Conservation (phyloP, 2,797 vertebrate species). For the Neosalanx taihuensis region DNA sequence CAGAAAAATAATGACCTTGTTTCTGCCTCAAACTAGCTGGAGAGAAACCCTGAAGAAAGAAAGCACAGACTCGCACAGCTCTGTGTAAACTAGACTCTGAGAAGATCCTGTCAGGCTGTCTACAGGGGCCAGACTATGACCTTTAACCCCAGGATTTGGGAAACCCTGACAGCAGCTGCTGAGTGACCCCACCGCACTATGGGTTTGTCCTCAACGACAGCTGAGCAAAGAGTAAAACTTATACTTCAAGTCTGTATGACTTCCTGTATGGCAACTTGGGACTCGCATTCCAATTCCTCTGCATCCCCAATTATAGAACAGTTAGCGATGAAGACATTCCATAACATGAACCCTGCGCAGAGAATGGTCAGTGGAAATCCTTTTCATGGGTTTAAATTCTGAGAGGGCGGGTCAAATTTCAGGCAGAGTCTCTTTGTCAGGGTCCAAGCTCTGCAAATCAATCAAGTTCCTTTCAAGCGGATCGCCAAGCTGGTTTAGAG, state of each 20-base stretch:
- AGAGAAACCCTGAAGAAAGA: slow-evolving; percentile 57
- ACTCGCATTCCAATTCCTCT: slow-evolving; percentile 31
- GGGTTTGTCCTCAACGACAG: slow-evolving; percentile 45
- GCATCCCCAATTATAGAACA: background rate
- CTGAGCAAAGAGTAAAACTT: slow-evolving; percentile 64
- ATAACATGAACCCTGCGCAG: no score
- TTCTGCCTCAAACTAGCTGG: slow-evolving; percentile 46
- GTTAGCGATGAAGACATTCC: background rate
- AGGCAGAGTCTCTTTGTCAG: background rate
- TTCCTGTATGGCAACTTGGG: slow-evolving; percentile 48
- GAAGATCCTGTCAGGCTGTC: background rate
- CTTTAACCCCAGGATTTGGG: slow-evolving; percentile 63
- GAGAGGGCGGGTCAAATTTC: background rate
- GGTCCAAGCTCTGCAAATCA: slow-evolving; percentile 16
- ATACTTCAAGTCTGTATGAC: slow-evolving; percentile 43
- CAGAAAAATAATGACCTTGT: slow-evolving; percentile 16
- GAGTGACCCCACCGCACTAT: slow-evolving; percentile 28
- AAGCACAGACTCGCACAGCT: slow-evolving; percentile 8
- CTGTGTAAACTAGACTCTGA: slow-evolving; percentile 33
- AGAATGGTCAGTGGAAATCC: no score
- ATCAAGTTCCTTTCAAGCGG: slow-evolving; percentile 22
- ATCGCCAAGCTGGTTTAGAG: slow-evolving; percentile 23
- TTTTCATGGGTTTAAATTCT: background rate
- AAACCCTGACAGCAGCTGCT: slow-evolving; percentile 66
- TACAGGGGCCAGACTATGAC: slow-evolving; percentile 28